phyloP scores from a whole-genome alignment of 2,888 invertebrate species.

The Coenonympha arcania region DNA sequence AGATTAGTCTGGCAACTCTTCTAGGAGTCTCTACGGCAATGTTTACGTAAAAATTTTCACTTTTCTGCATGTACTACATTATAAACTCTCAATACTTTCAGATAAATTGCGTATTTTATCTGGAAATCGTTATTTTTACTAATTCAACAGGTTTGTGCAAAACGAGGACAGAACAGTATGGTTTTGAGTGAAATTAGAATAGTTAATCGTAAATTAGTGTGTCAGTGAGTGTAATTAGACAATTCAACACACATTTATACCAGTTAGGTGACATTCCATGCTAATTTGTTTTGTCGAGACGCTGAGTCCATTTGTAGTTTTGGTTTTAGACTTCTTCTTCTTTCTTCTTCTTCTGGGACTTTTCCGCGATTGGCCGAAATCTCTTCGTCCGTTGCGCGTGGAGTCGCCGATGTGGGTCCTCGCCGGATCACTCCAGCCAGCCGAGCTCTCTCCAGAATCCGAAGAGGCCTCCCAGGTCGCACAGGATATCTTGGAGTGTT shows the following conservation, averaged over 20 bases:
- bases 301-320: constrained; percentile 6
- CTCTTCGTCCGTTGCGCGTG: no score
- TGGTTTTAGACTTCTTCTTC: no score
- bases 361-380: no score
- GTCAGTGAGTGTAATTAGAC: constrained; percentile 26
- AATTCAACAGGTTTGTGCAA: not conserved
- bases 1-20: constrained; percentile 44
- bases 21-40: constrained; percentile 25
- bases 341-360: no score
- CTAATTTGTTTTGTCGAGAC: constrained; percentile 18
- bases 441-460: no score
- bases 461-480: no score
- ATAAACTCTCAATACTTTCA: not conserved
- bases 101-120: no score
- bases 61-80: constrained; percentile 17
- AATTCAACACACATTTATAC: constrained; percentile 25
- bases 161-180: not conserved
- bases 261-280: constrained; percentile 26
- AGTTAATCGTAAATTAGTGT: constrained; percentile 15
- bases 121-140: no score
- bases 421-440: no score
- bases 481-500: no score
- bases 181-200: constrained; percentile 3
- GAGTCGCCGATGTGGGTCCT: no score
- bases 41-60: constrained; percentile 42